phyloP scores from a whole-genome alignment of 2,113 vertebrate genomes.

The Recurvirostra avosetta region DNA sequence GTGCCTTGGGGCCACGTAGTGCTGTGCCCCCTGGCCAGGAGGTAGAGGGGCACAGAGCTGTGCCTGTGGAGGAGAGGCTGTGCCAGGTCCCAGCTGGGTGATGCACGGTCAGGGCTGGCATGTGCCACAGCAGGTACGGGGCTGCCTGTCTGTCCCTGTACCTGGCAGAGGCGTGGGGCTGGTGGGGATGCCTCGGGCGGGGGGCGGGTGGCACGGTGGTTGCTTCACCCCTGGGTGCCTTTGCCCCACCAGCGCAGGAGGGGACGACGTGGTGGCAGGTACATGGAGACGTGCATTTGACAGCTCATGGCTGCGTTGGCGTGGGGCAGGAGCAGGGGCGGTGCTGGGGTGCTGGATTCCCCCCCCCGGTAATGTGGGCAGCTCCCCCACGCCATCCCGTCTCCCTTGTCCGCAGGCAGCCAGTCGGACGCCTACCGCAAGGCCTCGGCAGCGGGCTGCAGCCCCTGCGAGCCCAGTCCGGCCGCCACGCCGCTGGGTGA shows the following conservation, averaged over 20 bases:
- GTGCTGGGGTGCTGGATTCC: rapidly evolving
- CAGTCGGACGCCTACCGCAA: constrained; percentile 78
- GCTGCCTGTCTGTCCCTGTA: neutral
- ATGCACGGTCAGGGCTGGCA: rapidly evolving
- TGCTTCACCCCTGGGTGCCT: neutral
- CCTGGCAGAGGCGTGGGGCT: neutral
- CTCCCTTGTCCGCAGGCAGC: constrained; percentile 72
- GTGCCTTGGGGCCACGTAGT: neutral
- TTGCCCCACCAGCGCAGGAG: neutral
- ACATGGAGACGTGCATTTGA: rapidly evolving
- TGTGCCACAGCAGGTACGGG: neutral
- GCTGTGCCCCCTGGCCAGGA: neutral
- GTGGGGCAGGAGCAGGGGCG: neutral
- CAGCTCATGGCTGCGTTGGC: neutral
- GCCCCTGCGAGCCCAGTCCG: constrained; percentile 74
- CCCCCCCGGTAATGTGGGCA: neutral
- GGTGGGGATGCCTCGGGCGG: neutral
- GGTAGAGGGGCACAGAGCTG: neutral
- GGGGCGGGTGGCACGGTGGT: rapidly evolving
- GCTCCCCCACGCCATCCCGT: neutral
- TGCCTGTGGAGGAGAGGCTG: neutral
- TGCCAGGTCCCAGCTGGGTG: neutral
- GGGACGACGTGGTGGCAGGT: rapidly evolving
- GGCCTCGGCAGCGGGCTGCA: constrained; percentile 68
- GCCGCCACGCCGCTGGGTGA: constrained; percentile 66